Conservation (phyloP, 2,797 vertebrate genomes). For the Pachyuromys duprasi region DNA sequence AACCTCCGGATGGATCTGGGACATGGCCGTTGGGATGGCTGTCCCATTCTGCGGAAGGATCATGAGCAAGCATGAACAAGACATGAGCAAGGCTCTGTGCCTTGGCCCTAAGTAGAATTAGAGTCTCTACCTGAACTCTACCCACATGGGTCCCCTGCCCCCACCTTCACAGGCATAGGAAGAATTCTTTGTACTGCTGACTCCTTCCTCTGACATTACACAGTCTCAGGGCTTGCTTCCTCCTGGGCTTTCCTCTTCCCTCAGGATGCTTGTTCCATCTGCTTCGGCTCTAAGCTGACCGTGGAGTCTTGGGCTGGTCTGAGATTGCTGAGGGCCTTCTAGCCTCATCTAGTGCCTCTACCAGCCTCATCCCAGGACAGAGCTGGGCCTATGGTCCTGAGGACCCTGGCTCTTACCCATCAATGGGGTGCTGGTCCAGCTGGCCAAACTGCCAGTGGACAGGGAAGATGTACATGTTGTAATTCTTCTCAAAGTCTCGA, state of each 20-base stretch:
- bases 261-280: neutral
- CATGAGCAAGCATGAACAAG: neutral
- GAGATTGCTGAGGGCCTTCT: neutral
- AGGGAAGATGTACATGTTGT: constrained; percentile 99
- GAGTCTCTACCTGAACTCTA: neutral
- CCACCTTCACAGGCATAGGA: neutral
- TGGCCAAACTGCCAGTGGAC: constrained; percentile 99
- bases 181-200: neutral
- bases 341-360: accelerated
- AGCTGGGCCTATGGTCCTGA: neutral
- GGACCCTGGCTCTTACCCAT: constrained; percentile 90
- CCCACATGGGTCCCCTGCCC: too few species aligned
- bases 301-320: neutral
- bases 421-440: constrained; percentile 97
- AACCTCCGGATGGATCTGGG: neutral
- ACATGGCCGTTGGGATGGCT: too few species aligned
- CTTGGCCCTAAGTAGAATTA: neutral
- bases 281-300: neutral
- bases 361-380: neutral
- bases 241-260: neutral
- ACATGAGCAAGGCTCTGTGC: neutral
- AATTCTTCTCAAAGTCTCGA: constrained; percentile 99
- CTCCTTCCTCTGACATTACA: neutral
- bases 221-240: neutral
- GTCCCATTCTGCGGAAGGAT: neutral